phyloP scores from a whole-genome alignment of 2,797 vertebrate species.

The Sylvia borin region DNA sequence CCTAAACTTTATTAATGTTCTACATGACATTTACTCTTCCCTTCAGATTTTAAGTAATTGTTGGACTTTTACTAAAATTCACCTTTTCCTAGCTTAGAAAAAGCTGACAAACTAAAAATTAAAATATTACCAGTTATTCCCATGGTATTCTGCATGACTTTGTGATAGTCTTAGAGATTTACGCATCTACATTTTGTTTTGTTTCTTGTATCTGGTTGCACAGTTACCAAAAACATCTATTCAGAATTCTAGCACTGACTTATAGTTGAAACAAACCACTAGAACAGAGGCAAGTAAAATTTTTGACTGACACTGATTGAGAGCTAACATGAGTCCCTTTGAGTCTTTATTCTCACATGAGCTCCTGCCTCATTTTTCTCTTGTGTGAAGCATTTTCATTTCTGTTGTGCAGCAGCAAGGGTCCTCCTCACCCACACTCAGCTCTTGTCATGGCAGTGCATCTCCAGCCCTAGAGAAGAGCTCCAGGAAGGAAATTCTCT shows the following conservation, averaged over 20 bases:
- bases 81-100: neutral
- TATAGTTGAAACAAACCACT: neutral
- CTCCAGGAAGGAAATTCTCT: neutral
- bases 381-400: neutral
- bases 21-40: neutral
- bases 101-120: neutral
- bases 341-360: neutral
- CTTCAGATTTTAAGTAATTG: neutral
- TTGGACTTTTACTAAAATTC: neutral
- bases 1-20: conserved; percentile 3
- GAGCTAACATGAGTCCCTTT: neutral
- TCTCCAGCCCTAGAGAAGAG: neutral
- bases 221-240: neutral
- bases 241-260: neutral
- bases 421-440: neutral
- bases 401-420: neutral
- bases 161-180: neutral
- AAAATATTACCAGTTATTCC: neutral
- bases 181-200: neutral
- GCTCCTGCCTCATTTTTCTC: neutral
- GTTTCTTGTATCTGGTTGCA: neutral
- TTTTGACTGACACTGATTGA: neutral
- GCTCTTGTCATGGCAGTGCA: neutral
- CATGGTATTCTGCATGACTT: neutral
- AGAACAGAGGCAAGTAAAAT: neutral